A percentile compares a stretch with the other conserved stretches of the same genome.
Evolutionary conservation across 2,113 vertebrate genomes (phyloP).

Genomic region (Ariopsis seemanni): DNA sequence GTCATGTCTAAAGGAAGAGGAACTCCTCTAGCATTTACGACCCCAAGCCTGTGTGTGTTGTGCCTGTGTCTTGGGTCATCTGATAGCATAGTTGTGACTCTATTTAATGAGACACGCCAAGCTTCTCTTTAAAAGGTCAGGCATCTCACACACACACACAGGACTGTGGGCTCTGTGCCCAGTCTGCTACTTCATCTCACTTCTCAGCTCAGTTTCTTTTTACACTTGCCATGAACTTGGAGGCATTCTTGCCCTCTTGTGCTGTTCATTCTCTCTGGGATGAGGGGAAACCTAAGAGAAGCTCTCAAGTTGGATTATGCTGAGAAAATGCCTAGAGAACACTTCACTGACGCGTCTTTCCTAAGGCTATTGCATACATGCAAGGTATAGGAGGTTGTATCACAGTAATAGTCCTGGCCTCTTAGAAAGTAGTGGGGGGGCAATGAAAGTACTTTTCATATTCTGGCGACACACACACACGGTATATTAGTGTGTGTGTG

Average conservation of each 20-base stretch:
- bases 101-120: constrained; percentile 73
- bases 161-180: constrained; percentile 60
- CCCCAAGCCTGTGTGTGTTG: constrained; percentile 53
- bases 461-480: neutral
- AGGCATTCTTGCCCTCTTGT: constrained; percentile 33
- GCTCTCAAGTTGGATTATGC: constrained; percentile 41
- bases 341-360: neutral
- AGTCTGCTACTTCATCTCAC: constrained; percentile 65
- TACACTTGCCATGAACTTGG: constrained; percentile 52
- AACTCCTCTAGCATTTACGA: constrained; percentile 73
- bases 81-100: constrained; percentile 77
- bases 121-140: constrained; percentile 80
- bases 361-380: neutral
- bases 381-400: neutral
- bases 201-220: constrained; percentile 55
- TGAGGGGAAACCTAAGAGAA: constrained; percentile 29
- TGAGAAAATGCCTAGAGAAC: constrained; percentile 31
- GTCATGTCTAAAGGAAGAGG: constrained; percentile 75
- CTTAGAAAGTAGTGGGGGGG: neutral
- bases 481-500: neutral
- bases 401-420: neutral
- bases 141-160: constrained; percentile 71
- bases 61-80: constrained; percentile 75
- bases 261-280: constrained; percentile 19
- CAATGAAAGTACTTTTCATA: neutral